Conservation (phyloP, 1,140 invertebrate genomes). For the Drosophila simulans region DNA sequence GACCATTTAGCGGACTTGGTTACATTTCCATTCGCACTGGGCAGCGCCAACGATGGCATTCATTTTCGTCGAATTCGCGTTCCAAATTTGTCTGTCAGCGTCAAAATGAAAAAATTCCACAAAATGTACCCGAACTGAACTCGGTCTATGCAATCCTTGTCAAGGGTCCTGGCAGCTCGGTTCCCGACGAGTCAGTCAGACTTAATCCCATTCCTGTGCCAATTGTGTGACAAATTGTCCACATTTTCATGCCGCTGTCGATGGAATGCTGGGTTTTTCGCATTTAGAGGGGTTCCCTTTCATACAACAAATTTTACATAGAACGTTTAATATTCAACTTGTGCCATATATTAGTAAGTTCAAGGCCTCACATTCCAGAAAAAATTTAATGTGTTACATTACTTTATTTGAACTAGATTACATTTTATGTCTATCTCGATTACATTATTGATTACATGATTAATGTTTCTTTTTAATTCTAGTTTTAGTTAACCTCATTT, state of each 20-base stretch:
- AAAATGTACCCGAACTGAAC: constrained; percentile 37
- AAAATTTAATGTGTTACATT: too few relatives aligned
- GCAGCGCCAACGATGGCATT: constrained; percentile 19
- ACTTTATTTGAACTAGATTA: too few relatives aligned
- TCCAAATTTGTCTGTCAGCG: constrained; percentile 6
- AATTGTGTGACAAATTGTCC: constrained; percentile 81
- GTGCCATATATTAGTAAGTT: too few relatives aligned
- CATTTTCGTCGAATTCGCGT: constrained; percentile 16
- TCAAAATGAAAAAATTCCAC: constrained; percentile 80
- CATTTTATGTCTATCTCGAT: too few relatives aligned
- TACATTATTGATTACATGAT: too few relatives aligned
- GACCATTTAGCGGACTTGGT: constrained; percentile 6
- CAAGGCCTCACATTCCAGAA: too few relatives aligned
- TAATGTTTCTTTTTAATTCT: too few relatives aligned
- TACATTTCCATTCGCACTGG: constrained; percentile 12
- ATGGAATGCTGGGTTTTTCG: constrained; percentile 27
- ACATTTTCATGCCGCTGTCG: constrained; percentile 58
- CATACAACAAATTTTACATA: neutral
- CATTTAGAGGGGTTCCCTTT: neutral
- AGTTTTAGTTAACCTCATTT: too few relatives aligned
- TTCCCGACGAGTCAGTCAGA: constrained; percentile 35
- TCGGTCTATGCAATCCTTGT: constrained; percentile 47
- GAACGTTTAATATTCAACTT: too few relatives aligned
- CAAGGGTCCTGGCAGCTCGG: constrained; percentile 57
- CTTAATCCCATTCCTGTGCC: constrained; percentile 24